Evolutionary conservation across 2,888 invertebrate species (phyloP).

Genomic region (Thalpophila matura): DNA sequence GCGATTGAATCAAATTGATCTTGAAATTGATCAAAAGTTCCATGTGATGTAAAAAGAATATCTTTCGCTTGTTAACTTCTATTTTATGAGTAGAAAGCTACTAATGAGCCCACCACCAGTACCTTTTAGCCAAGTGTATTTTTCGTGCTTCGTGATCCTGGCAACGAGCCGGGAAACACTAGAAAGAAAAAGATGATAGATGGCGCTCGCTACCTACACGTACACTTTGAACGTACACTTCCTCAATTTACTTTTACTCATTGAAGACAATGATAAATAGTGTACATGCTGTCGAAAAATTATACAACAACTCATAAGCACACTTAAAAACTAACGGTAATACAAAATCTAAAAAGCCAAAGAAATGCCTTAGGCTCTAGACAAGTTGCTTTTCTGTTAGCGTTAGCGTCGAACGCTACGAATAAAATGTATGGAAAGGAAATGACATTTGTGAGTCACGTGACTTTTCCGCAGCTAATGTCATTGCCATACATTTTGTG

Average conservation of each 20-base stretch:
- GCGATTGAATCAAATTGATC: too few species aligned
- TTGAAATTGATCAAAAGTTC: too few species aligned
- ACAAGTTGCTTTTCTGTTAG: too few species aligned
- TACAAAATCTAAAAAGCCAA: slow-evolving; percentile 15
- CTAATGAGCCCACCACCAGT: background rate
- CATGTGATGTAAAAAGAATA: background rate
- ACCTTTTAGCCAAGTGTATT: background rate
- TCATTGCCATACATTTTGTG: too few species aligned
- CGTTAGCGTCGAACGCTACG: too few species aligned
- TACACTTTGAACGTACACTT: slow-evolving; percentile 36
- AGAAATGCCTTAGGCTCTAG: too few species aligned
- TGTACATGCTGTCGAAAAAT: slow-evolving; percentile 10
- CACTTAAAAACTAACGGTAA: slow-evolving; percentile 4
- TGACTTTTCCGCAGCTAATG: too few species aligned
- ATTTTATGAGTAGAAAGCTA: background rate
- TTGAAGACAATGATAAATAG: slow-evolving; percentile 48
- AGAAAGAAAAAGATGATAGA: slow-evolving; percentile 17
- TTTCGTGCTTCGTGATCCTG: too few species aligned
- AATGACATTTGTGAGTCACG: too few species aligned
- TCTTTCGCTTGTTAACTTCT: background rate
- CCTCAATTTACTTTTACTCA: slow-evolving; percentile 34
- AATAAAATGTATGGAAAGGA: too few species aligned
- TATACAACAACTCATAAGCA: slow-evolving; percentile 12
- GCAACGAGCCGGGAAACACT: slow-evolving; percentile 18
- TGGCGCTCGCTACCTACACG: slow-evolving; percentile 8